Evolutionary conservation across 2,113 vertebrate genomes (phyloP).

Genomic region (Tragelaphus scriptus): DNA sequence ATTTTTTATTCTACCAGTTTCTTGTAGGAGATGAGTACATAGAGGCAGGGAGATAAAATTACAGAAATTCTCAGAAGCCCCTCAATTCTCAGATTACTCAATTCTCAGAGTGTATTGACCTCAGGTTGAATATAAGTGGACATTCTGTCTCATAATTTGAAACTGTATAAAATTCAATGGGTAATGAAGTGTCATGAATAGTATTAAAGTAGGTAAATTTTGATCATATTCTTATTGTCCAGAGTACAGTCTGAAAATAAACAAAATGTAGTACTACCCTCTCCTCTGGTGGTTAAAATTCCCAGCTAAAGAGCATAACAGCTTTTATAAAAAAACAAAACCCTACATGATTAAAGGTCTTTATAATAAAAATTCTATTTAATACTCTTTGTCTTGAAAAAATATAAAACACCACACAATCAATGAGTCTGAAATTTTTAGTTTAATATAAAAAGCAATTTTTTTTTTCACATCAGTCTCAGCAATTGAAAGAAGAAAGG

Average conservation of each 20-base stretch:
- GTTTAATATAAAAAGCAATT: background rate
- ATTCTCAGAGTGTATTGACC: background rate
- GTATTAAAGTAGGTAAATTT: background rate
- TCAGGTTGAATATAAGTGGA: background rate
- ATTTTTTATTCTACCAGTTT: background rate
- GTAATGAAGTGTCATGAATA: background rate
- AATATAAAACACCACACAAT: background rate
- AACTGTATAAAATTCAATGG: background rate
- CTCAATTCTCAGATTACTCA: too few species aligned
- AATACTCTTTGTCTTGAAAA: background rate
- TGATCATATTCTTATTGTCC: background rate
- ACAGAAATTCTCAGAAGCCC: background rate
- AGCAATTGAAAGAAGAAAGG: background rate
- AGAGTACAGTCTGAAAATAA: background rate
- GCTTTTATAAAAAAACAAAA: background rate
- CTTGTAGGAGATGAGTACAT: background rate
- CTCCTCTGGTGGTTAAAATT: background rate
- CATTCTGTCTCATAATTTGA: background rate
- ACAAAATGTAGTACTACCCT: background rate
- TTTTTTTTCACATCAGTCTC: background rate
- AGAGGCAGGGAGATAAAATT: background rate
- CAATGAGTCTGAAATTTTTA: conserved; percentile 23
- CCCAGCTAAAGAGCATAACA: background rate
- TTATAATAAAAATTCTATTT: background rate
- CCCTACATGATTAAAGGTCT: background rate